Conservation (phyloP, 53 echinoderm and acorn worm species). For the Henricia sp. region DNA sequence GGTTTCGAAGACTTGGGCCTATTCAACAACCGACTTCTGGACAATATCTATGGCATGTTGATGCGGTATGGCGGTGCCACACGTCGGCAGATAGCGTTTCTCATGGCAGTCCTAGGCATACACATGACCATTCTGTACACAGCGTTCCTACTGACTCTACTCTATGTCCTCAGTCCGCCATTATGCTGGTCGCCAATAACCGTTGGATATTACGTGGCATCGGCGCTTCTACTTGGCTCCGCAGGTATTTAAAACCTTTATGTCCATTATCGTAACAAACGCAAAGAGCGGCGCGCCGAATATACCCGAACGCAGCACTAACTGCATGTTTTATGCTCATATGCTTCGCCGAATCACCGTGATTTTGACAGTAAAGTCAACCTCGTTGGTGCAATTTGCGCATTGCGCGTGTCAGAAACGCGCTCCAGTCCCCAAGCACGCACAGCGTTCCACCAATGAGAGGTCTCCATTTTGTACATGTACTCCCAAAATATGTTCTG, state of each 20-base stretch:
- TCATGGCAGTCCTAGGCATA: constrained; percentile 54
- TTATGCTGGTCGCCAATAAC: constrained; percentile 71
- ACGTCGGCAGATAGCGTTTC: constrained; percentile 42
- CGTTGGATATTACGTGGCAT: constrained; percentile 67
- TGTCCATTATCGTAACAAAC: neutral
- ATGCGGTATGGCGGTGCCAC: constrained; percentile 24
- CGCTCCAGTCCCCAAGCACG: too few species aligned
- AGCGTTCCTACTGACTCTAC: constrained; percentile 40
- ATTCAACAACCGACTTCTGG: constrained; percentile 50
- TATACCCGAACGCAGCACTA: too few species aligned
- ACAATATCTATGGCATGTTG: constrained; percentile 55
- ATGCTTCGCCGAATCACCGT: too few species aligned
- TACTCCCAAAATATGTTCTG: too few species aligned
- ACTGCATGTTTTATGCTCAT: too few species aligned
- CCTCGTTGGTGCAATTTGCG: too few species aligned
- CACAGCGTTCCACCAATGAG: too few species aligned
- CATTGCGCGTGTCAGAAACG: too few species aligned
- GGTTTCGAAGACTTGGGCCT: neutral
- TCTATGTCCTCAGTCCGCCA: constrained; percentile 59
- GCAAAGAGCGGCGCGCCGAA: too few species aligned
- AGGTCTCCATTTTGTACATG: too few species aligned
- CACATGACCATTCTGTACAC: constrained; percentile 72
- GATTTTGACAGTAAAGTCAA: too few species aligned
- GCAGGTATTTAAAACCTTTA: constrained; percentile 27
- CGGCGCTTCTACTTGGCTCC: constrained; percentile 59